A percentile compares a stretch with the other conserved stretches of the same genome.
Conservation (phyloP, 2,113 vertebrate genomes). For the Grammomys surdaster region DNA sequence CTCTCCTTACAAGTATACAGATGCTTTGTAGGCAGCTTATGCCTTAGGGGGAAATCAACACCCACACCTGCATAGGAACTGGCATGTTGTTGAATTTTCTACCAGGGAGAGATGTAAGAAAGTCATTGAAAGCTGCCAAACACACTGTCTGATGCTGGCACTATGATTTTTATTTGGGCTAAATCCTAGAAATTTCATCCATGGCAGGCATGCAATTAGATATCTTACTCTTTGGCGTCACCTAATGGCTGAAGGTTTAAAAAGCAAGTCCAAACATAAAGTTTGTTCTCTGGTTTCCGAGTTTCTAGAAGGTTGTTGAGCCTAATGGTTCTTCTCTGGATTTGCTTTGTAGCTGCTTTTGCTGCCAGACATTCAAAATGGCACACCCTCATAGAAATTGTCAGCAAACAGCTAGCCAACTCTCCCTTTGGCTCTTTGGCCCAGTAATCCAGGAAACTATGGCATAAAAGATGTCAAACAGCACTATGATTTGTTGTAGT, state of each 20-base stretch:
- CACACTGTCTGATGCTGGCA: neutral
- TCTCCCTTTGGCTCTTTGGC: neutral
- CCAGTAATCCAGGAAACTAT: neutral
- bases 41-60: neutral
- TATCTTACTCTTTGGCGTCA: constrained; percentile 38
- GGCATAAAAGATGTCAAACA: accelerated
- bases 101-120: neutral
- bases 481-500: neutral
- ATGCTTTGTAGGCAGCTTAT: neutral
- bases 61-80: neutral
- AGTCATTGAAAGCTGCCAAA: neutral
- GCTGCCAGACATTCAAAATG: neutral
- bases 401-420: accelerated
- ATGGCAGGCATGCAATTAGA: neutral
- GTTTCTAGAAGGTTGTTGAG: neutral
- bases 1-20: neutral
- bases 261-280: neutral
- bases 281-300: neutral
- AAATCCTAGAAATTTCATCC: neutral
- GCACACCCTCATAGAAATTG: accelerated
- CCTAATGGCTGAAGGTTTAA: neutral
- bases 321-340: neutral
- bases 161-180: neutral
- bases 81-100: neutral
- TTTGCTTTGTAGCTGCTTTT: too few relatives aligned